phyloP scores from a whole-genome alignment of 2,113 vertebrate genomes.

The Bujurquina vittata region DNA sequence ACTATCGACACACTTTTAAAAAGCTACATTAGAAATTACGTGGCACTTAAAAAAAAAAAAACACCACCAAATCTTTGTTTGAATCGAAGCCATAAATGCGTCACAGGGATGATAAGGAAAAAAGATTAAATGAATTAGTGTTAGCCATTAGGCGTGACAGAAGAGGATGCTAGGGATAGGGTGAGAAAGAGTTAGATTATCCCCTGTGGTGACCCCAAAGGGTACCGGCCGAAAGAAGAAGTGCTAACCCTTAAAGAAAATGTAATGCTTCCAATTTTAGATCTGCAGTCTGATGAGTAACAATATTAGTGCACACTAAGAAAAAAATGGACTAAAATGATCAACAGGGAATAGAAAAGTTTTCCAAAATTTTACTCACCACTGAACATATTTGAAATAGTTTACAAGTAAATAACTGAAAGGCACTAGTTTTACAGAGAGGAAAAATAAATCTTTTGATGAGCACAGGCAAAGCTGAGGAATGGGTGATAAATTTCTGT shows the following conservation, averaged over 20 bases:
- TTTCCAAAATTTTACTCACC: background rate
- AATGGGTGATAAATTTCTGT: background rate
- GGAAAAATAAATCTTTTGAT: no score
- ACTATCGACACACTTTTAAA: background rate
- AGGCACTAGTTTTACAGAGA: background rate
- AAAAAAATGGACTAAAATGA: background rate
- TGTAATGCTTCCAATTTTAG: background rate
- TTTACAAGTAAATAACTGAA: background rate
- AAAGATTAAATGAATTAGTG: background rate
- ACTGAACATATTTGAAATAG: background rate
- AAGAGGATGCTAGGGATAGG: background rate
- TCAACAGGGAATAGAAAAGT: background rate
- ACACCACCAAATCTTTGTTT: background rate
- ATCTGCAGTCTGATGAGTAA: background rate
- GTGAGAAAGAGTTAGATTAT: background rate
- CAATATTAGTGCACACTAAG: background rate
- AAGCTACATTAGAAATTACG: background rate
- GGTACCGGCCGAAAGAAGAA: background rate
- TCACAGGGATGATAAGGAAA: background rate
- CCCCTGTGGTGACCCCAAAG: background rate
- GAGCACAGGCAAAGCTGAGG: background rate
- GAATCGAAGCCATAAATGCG: background rate
- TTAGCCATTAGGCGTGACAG: background rate
- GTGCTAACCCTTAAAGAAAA: background rate
- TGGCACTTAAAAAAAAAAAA: no score